Evolutionary conservation across 2,797 vertebrate species (phyloP).

Genomic region (Rhinophrynus dorsalis): DNA sequence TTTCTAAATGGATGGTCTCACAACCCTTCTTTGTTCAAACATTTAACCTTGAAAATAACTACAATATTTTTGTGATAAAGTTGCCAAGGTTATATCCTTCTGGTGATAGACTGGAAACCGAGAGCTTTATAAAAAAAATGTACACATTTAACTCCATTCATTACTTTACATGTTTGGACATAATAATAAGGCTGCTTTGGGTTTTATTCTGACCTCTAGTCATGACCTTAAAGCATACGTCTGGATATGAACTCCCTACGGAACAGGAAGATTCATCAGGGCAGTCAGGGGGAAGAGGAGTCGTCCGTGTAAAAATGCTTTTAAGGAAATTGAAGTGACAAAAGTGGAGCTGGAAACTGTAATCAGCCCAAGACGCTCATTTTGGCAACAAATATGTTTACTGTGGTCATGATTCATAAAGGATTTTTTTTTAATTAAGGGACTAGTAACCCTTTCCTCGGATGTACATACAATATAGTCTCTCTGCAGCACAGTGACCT

Average conservation of each 20-base stretch:
- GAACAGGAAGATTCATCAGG: not conserved
- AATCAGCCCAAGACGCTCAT: not conserved
- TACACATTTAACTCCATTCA: not conserved
- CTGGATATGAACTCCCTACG: not conserved
- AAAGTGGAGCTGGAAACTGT: not conserved
- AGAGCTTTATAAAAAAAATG: not conserved
- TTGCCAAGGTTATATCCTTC: not conserved
- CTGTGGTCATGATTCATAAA: not conserved
- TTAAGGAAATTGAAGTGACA: conserved; percentile 10
- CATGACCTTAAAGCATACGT: not conserved
- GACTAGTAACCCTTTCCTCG: too few species aligned
- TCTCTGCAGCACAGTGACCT: too few species aligned
- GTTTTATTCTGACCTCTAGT: not conserved
- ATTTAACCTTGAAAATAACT: not conserved
- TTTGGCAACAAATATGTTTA: not conserved
- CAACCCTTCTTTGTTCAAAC: too few species aligned
- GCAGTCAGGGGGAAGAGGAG: not conserved
- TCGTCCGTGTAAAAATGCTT: not conserved
- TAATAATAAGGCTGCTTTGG: not conserved
- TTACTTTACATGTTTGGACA: not conserved
- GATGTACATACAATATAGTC: too few species aligned
- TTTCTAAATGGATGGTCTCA: too few species aligned
- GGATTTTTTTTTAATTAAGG: not conserved
- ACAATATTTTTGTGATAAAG: not conserved
- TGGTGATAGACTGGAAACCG: not conserved